Evolutionary conservation across 2,113 vertebrate genomes (phyloP), one percentile per base, ranked within the genome.

Genomic region (Chaetorhynchus papuensis): DNA sequence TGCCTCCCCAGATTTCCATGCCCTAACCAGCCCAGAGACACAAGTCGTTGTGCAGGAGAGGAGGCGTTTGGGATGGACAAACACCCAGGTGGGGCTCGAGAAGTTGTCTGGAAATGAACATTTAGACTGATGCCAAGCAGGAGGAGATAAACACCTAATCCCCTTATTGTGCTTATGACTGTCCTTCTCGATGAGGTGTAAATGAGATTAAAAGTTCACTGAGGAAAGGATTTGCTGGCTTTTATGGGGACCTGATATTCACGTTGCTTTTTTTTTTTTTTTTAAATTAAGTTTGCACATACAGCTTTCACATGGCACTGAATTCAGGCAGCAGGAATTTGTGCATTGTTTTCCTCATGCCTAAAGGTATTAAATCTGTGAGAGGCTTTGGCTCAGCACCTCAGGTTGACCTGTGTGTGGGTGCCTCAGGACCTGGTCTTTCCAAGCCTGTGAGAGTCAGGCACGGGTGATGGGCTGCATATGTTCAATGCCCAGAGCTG

Each of bases 181-280:
- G 41, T 72, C 79, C 60, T 87, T 64, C 78, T 84, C 2, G 0
- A 21, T 81, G 54, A 83, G 88, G 27, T 2, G 1, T 79, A 84
- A 94, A 74, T 64, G 59, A 82, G 81, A 72, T 95, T 91, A 76
- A 64, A 93, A 91, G 65, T 84, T 93, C 77, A 64, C 81, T 12
- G 33, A 89, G 71, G 89, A 59, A 75, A 47, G 42, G 68, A 81
- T 87, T 77, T 87, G 27, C 33, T 76, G 7, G 0, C 41, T 39
- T 81, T 82, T 5, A 4, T 31, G 35, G 12, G 4, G 54, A 88
- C 33, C 20, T 30, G 8, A 31, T 82, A n/a, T 4, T 88, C 16
- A 45, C 1, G 2, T 83, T 64, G 79, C 6, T 8, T 33, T 19
- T 10, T 24, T 64, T 15, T 14, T 27, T 33, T 19, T 10, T 24